These are phyloP conservation scores for Tachuris rubrigastra DNA, from an alignment of 2,113 vertebrate species.

Conservation along the genomic window DNA sequence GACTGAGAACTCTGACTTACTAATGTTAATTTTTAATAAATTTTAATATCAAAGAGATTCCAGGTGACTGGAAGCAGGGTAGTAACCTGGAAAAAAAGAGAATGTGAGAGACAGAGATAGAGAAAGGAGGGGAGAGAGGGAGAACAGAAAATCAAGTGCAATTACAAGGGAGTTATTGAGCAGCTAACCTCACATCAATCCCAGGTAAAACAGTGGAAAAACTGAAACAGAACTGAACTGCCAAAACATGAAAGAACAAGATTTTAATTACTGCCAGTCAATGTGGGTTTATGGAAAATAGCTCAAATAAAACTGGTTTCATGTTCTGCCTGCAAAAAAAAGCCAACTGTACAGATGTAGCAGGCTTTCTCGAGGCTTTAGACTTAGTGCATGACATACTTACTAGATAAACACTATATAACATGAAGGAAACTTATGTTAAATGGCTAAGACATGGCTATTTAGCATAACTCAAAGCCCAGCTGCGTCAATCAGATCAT, in stretches of 20 bases:
- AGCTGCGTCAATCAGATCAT: conserved; percentile 63
- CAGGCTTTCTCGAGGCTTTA: conserved; percentile 32
- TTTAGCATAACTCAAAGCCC: conserved; percentile 57
- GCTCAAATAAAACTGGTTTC: conserved; percentile 28
- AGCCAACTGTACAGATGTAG: conserved; percentile 17
- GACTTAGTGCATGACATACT: conserved; percentile 26
- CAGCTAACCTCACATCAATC: conserved; percentile 35
- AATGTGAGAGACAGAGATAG: not conserved
- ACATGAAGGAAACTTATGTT: conserved; percentile 43
- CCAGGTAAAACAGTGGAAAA: conserved; percentile 40
- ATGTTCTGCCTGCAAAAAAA: conserved; percentile 37
- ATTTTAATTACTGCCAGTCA: conserved; percentile 64
- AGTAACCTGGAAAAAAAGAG: not conserved
- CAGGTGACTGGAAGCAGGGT: conserved; percentile 37
- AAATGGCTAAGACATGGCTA: conserved; percentile 40
- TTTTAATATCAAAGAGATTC: conserved; percentile 49
- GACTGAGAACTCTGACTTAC: conserved; percentile 33
- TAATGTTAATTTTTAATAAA: conserved; percentile 66
- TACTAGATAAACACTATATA: conserved; percentile 38
- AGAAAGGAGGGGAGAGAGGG: not conserved
- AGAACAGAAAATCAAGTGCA: conserved; percentile 46
- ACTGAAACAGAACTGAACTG: conserved; percentile 32
- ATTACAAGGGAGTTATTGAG: conserved; percentile 27
- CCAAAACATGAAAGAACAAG: conserved; percentile 48
- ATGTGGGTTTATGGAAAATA: conserved; percentile 40